phyloP scores from a whole-genome alignment of 2,113 vertebrate species.

The Perca flavescens region DNA sequence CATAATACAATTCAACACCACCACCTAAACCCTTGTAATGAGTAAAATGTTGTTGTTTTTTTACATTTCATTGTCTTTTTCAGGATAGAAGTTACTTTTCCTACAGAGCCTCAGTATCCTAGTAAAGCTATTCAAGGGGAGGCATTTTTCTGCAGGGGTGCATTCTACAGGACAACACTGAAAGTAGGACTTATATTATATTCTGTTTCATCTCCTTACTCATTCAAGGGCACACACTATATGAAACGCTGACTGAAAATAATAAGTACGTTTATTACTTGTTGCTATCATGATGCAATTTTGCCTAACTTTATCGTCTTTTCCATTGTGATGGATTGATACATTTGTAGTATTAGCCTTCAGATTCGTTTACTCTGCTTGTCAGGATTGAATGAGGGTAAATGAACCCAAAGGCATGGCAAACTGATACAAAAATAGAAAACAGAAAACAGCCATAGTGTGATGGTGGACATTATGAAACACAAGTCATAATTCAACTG shows the following conservation, averaged over 20 bases:
- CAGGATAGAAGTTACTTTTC: neutral
- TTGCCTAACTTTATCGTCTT: neutral
- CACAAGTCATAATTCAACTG: neutral
- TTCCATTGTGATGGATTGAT: neutral
- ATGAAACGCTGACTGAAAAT: neutral
- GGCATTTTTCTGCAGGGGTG: neutral
- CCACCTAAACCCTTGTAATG: no score
- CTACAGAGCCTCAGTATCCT: neutral
- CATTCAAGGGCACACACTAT: neutral
- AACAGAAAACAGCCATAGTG: neutral
- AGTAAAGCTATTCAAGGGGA: no score
- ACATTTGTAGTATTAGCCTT: neutral
- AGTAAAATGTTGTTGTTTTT: no score
- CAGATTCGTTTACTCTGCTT: neutral
- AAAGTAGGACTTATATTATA: neutral
- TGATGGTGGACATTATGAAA: neutral
- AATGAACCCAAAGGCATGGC: neutral
- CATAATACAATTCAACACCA: neutral
- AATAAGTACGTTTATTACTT: no score
- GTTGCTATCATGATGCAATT: neutral
- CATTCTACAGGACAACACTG: slow-evolving; percentile 7
- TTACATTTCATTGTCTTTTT: neutral
- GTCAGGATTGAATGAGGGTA: neutral
- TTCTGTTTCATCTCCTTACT: neutral
- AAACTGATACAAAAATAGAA: neutral